Conservation (phyloP, 2,113 vertebrate genomes). For the Lutjanus erythropterus region DNA sequence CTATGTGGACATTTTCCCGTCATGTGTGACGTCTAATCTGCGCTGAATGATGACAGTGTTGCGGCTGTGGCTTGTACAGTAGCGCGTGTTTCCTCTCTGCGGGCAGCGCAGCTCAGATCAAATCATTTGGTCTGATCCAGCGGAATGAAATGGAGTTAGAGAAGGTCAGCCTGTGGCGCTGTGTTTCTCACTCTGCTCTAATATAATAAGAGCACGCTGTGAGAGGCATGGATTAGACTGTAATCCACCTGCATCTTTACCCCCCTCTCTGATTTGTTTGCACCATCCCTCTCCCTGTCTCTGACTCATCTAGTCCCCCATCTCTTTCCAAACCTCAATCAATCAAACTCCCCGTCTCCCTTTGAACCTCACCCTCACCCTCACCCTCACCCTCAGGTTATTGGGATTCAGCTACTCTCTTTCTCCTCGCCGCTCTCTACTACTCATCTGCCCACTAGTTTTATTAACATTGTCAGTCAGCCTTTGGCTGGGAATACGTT, state of each 20-base stretch:
- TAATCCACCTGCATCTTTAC: conserved; percentile 58
- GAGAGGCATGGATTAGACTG: conserved; percentile 53
- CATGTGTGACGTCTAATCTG: conserved; percentile 3
- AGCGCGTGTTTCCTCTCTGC: conserved; percentile 21
- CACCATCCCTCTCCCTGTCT: conserved; percentile 16
- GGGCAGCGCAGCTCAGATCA: conserved; percentile 43
- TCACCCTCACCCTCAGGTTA: conserved; percentile 19
- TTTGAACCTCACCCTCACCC: conserved; percentile 17
- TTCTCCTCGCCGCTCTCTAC: neutral
- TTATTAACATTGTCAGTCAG: conserved; percentile 38
- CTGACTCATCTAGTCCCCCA: neutral
- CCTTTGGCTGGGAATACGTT: neutral
- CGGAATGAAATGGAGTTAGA: conserved; percentile 70
- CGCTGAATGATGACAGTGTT: conserved; percentile 31
- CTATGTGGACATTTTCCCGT: neutral
- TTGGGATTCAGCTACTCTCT: conserved; percentile 31
- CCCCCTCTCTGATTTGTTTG: conserved; percentile 36
- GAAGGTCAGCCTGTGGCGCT: conserved; percentile 65
- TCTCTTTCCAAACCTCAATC: conserved; percentile 28
- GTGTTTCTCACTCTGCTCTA: conserved; percentile 57
- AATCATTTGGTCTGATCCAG: conserved; percentile 70
- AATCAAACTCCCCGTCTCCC: conserved; percentile 14
- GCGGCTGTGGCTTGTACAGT: conserved; percentile 12
- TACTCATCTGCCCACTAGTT: conserved; percentile 9
- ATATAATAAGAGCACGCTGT: conserved; percentile 65